Conservation (phyloP, 1,140 invertebrate genomes). For the Helicoverpa armigera region DNA sequence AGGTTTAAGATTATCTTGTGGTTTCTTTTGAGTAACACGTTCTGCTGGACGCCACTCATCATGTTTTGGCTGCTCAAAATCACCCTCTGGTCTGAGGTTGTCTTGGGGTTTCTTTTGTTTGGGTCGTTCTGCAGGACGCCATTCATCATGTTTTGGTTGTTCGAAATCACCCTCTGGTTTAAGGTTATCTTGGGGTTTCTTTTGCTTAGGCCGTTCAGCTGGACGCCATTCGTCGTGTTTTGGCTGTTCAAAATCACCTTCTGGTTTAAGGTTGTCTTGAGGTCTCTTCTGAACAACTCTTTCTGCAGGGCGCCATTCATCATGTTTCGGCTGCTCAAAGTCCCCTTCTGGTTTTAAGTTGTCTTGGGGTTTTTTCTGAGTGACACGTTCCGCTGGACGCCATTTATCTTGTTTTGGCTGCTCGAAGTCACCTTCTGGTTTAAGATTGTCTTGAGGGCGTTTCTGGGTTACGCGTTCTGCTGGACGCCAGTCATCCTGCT, state of each 20-base stretch:
- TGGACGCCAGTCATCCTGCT: conserved; percentile 87
- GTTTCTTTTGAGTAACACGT: conserved; percentile 85
- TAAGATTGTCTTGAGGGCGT: conserved; percentile 87
- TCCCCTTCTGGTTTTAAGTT: conserved; percentile 89
- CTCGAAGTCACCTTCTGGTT: conserved; percentile 90
- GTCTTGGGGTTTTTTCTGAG: conserved; percentile 71
- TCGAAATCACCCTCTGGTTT: conserved; percentile 90
- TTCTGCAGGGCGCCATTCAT: conserved; percentile 80
- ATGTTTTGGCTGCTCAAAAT: conserved; percentile 81
- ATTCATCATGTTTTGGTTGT: conserved; percentile 74
- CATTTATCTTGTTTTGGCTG: conserved; percentile 75
- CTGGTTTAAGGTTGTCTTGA: conserved; percentile 86
- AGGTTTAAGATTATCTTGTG: conserved; percentile 87
- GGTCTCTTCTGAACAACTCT: conserved; percentile 85
- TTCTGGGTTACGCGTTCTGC: conserved; percentile 86
- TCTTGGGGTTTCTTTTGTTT: conserved; percentile 68
- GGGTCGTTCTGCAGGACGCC: conserved; percentile 82
- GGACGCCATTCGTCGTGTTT: conserved; percentile 87
- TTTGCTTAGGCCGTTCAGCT: conserved; percentile 86
- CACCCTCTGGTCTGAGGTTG: conserved; percentile 78
- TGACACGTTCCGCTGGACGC: conserved; percentile 81
- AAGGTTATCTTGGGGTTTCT: conserved; percentile 87
- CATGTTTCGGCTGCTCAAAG: conserved; percentile 82
- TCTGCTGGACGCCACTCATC: conserved; percentile 87
- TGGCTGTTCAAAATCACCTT: conserved; percentile 86